Evolutionary conservation across 2,888 invertebrate species (phyloP).

Genomic region (Megaustenia siamemsis): DNA sequence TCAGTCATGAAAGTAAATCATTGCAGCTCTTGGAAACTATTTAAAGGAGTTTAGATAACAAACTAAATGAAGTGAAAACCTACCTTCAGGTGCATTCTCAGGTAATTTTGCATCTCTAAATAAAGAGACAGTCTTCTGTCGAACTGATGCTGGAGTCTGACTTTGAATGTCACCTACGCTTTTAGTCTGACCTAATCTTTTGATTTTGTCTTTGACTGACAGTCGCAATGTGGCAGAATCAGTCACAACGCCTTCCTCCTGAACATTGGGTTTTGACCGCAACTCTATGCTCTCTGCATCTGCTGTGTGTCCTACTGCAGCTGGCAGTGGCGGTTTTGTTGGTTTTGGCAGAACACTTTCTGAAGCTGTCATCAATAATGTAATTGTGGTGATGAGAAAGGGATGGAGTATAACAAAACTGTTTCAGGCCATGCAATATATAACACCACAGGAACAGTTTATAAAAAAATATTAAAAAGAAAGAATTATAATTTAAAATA

Average conservation of each 20-base stretch:
- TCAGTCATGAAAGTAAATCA: too few species aligned
- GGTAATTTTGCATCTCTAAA: conserved; percentile 49
- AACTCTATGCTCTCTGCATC: not conserved
- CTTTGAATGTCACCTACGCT: conserved; percentile 1
- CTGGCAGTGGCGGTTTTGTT: not conserved
- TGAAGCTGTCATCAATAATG: conserved; percentile 17
- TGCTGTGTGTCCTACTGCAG: not conserved
- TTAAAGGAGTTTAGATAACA: too few species aligned
- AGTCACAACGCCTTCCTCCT: conserved; percentile 63
- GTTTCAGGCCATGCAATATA: not conserved
- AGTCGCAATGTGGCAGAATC: conserved; percentile 68
- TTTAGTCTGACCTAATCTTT: conserved; percentile 58
- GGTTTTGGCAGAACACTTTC: conserved; percentile 6
- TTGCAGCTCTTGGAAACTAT: too few species aligned
- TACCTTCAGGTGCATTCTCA: conserved; percentile 49
- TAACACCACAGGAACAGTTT: not conserved
- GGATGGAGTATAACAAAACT: conserved; percentile 13
- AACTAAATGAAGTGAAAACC: not conserved
- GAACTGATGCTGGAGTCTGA: not conserved
- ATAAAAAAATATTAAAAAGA: not conserved
- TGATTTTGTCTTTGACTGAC: conserved; percentile 68
- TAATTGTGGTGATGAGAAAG: not conserved
- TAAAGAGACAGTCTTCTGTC: conserved; percentile 47
- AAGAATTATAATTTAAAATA: too few species aligned
- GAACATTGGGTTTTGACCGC: conserved; percentile 38